Evolutionary conservation across 2,797 vertebrate genomes (phyloP).

Genomic region (Siniperca obscura): DNA sequence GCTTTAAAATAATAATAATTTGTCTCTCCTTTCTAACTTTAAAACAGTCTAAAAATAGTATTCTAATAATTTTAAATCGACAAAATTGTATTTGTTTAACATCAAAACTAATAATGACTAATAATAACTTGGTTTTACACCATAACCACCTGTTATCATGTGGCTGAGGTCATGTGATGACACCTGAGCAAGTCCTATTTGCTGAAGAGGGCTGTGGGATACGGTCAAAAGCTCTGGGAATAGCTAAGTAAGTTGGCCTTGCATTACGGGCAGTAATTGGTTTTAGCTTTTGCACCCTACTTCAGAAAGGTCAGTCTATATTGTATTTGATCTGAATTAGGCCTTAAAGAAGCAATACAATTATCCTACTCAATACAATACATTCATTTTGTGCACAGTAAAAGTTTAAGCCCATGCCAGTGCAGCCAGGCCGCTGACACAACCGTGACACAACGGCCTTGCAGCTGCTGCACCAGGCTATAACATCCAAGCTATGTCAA

Average conservation of each 20-base stretch:
- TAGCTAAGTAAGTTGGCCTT: background rate
- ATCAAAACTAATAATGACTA: background rate
- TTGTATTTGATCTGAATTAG: slow-evolving; percentile 8
- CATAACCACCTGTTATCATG: background rate
- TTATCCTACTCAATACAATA: background rate
- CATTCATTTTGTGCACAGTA: background rate
- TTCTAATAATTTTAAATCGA: background rate
- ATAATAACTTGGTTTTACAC: background rate
- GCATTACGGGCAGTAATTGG: background rate
- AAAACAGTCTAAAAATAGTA: background rate
- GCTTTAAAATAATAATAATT: background rate
- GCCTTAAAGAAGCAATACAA: slow-evolving; percentile 6
- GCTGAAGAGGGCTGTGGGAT: background rate
- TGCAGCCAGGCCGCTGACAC: background rate
- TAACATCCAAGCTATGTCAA: slow-evolving; percentile 20
- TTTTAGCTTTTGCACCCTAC: background rate
- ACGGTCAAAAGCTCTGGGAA: background rate
- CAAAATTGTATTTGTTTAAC: background rate
- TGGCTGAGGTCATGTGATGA: background rate
- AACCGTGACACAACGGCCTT: background rate
- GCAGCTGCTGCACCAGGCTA: slow-evolving; percentile 35
- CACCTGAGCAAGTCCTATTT: background rate
- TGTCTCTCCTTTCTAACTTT: background rate
- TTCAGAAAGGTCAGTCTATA: background rate
- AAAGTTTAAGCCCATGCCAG: background rate